A percentile compares a stretch with the other conserved stretches of the same genome.
phyloP scores from a whole-genome alignment of 2,888 invertebrate genomes.

The Drosophila macrospina region DNA sequence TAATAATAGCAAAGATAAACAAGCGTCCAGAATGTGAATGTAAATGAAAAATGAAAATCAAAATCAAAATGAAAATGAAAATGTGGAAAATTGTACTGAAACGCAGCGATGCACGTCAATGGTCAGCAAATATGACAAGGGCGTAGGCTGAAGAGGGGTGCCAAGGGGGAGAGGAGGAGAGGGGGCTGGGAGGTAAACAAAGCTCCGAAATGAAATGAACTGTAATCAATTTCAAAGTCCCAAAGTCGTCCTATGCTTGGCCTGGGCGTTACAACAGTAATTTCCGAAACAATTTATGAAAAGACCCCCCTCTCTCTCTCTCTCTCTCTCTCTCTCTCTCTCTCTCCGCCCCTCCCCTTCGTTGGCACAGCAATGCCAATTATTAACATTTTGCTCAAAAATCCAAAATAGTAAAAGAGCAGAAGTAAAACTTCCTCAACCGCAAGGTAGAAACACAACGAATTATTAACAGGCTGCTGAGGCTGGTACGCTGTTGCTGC shows the following conservation, averaged over 20 bases:
- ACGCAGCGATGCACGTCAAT: conserved; percentile 23
- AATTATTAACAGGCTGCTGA: conserved; percentile 54
- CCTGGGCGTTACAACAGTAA: conserved; percentile 53
- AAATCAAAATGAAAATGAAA: conserved; percentile 15
- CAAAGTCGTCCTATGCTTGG: conserved; percentile 39
- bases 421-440: conserved; percentile 35
- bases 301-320: neutral
- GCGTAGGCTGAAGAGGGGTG: neutral
- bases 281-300: conserved; percentile 72
- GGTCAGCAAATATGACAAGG: conserved; percentile 20
- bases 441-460: conserved; percentile 64
- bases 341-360: neutral
- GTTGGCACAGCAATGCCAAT: conserved; percentile 67
- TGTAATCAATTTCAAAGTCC: conserved; percentile 71
- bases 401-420: conserved; percentile 24
- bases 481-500: conserved; percentile 8
- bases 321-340: neutral
- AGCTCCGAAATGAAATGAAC: conserved; percentile 71
- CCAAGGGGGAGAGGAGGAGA: neutral
- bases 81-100: conserved; percentile 8
- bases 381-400: conserved; percentile 66
- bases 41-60: neutral
- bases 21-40: conserved; percentile 42
- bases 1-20: conserved; percentile 47
- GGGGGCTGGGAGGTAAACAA: conserved; percentile 28